Base-by-base conservation (phyloP, 1,140 invertebrate species). In the Halesus radiatus region DNA sequence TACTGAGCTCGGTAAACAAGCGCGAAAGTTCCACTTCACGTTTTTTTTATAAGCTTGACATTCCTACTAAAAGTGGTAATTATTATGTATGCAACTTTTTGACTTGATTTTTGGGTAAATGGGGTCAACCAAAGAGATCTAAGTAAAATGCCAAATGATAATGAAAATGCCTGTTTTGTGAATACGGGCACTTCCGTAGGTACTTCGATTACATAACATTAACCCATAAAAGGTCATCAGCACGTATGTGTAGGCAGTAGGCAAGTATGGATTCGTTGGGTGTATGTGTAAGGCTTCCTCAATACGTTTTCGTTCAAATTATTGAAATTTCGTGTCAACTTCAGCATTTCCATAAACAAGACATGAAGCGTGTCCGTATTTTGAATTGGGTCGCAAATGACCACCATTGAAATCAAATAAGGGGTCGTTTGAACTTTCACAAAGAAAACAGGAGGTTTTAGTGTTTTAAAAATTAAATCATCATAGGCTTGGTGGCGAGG, bases 311-410 rank as follows among this genome's bases (percentile, higher is more conserved):
- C 18, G 50, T 72, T 72, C 13, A 29, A 72, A 72, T 72, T 13
- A 15, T 72, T 72, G 68, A 72, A 72, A 53, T 52, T 52, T 70
- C 64, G 66, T 70, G 66, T 70, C 29, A 50, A 52, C 45, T 52
- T 53, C 16, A 53, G 20, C n/a, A 70, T 70, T 70, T 70, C 32
- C 15, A 37, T 64, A 45, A 50, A 50, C 29, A 45, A n/a, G 16
- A 50, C 66, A 15, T n/a, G 29, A 70, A 70, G 16, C 66, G 18
- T 22, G 37, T 70, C 18, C 50, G 37, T 70, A 23, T 70, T 70
- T 50, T 10, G 66, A 72, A 72, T 53, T 23, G 23, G 23, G 62
- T 5, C 68, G 18, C 1, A 72, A 72, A 72, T 70, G 66, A 72
- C 68, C 22, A 53, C 20, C 22, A 53, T 13, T 53, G 68, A 72